These are phyloP conservation scores for Hermetia illucens DNA, from an alignment of 1,140 invertebrate genomes.

Conservation along the genomic window DNA sequence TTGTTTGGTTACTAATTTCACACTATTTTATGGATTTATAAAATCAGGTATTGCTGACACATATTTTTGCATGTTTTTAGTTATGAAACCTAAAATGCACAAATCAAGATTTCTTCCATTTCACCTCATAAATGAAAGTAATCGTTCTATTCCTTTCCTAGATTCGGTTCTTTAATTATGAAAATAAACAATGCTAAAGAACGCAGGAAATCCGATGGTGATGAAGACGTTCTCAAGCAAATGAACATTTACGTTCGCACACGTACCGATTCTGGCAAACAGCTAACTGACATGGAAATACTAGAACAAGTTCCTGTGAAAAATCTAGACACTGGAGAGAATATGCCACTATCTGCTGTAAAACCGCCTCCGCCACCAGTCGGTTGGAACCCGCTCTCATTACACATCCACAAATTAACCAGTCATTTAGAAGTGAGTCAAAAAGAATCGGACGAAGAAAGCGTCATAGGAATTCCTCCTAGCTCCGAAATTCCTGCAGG, in stretches of 20 bases:
- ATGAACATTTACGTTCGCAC: conserved; percentile 65
- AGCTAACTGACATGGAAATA: conserved; percentile 77
- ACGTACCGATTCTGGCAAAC: conserved; percentile 70
- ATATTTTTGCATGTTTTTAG: no score
- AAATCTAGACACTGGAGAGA: conserved; percentile 76
- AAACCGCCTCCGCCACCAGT: conserved; percentile 29
- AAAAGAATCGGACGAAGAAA: conserved; percentile 69
- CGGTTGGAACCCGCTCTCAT: conserved; percentile 57
- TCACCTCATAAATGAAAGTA: no score
- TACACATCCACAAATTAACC: conserved; percentile 82
- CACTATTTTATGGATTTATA: no score
- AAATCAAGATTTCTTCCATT: no score
- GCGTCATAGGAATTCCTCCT: conserved; percentile 59
- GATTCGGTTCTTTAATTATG: conserved; percentile 23
- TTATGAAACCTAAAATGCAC: no score
- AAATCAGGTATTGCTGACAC: no score
- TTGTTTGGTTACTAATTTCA: no score
- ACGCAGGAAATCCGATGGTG: conserved; percentile 53
- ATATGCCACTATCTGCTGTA: conserved; percentile 30
- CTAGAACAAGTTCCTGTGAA: conserved; percentile 82
- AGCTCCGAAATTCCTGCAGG: conserved; percentile 39
- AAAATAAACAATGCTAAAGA: conserved; percentile 37
- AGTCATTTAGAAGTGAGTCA: conserved; percentile 26
- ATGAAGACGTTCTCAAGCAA: conserved; percentile 52
- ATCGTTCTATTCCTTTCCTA: conserved; percentile 4